Conservation (phyloP, 2,113 vertebrate genomes). For the Psophia crepitans region DNA sequence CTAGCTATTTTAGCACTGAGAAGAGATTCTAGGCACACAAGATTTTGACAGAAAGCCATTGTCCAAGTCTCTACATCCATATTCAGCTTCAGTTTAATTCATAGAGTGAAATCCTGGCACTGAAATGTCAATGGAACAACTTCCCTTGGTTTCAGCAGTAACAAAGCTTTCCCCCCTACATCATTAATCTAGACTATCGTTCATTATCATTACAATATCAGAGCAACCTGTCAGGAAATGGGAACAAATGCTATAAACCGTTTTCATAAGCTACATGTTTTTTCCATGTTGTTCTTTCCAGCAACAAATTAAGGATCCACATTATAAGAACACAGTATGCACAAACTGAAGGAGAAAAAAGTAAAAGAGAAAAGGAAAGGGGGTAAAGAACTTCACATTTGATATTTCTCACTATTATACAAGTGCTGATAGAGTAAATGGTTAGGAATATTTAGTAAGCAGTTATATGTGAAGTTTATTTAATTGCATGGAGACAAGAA, state of each 20-base stretch:
- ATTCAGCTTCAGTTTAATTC: not conserved
- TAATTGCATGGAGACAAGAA: not conserved
- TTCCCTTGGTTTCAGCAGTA: not conserved
- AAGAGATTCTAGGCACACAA: not conserved
- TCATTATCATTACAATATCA: not conserved
- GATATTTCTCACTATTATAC: not conserved
- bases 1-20: not conserved
- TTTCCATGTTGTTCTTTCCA: not conserved
- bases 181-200: not conserved
- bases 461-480: not conserved
- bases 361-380: not conserved
- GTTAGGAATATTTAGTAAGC: not conserved
- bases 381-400: not conserved
- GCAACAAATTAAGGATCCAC: not conserved
- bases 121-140: not conserved
- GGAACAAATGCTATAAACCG: not conserved
- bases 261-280: not conserved
- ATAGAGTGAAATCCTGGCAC: not conserved
- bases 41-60: not conserved
- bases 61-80: not conserved
- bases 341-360: not conserved
- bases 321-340: not conserved
- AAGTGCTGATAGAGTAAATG: not conserved
- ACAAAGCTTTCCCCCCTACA: not conserved
- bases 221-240: not conserved